Conservation (phyloP, 2,888 invertebrate species). For the Rapana venosa region DNA sequence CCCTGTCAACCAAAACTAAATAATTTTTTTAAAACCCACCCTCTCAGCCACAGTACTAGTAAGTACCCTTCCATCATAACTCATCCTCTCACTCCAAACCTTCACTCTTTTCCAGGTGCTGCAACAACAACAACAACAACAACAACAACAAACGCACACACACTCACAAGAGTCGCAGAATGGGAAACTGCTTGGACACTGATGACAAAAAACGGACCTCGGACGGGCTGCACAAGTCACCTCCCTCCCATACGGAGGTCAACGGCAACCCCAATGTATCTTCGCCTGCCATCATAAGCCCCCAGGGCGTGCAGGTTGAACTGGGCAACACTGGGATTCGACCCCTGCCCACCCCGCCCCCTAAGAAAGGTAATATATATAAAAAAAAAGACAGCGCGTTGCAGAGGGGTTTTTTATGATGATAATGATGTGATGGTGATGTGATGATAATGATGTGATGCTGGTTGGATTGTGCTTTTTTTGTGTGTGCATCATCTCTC, state of each 20-base stretch:
- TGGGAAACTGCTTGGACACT: constrained; percentile 52
- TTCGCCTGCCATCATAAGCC: constrained; percentile 5
- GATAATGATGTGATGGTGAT: too few species aligned
- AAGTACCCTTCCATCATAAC: too few species aligned
- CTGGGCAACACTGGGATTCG: not conserved
- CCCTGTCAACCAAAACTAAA: too few species aligned
- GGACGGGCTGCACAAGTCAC: not conserved
- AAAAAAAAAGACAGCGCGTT: too few species aligned
- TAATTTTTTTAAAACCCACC: too few species aligned
- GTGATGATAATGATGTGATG: too few species aligned
- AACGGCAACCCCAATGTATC: constrained; percentile 32
- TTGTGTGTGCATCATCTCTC: too few species aligned
- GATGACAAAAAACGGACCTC: constrained; percentile 30
- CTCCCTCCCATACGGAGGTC: constrained; percentile 38
- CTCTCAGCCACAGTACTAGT: too few species aligned
- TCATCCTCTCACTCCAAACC: too few species aligned
- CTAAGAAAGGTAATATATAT: constrained; percentile 42
- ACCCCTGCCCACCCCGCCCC: constrained; percentile 40
- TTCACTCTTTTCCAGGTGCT: not conserved
- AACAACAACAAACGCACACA: too few species aligned
- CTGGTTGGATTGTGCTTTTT: too few species aligned
- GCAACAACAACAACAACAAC: constrained; percentile 14
- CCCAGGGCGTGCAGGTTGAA: not conserved
- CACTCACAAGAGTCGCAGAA: constrained; percentile 5
- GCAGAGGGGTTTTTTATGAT: too few species aligned